Evolutionary conservation across 1,140 invertebrate species (phyloP).

Genomic region (Drosophila melanica): DNA sequence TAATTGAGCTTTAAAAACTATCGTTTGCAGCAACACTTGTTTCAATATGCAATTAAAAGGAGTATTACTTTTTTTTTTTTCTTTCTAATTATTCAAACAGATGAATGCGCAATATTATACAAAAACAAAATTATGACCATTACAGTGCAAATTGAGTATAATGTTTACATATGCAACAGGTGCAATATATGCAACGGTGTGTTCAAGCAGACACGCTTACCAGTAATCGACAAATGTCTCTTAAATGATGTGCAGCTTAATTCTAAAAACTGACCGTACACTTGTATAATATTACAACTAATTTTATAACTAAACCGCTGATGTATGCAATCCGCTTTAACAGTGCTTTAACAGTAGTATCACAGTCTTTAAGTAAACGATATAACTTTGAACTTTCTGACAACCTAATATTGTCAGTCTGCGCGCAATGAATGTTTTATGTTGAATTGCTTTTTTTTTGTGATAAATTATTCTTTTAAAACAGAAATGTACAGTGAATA

Average conservation of each 20-base stretch:
- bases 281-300: conserved; percentile 26
- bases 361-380: neutral
- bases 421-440: neutral
- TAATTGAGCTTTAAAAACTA: no score
- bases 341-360: conserved; percentile 25
- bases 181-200: neutral
- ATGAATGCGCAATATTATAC: no score
- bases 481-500: neutral
- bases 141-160: neutral
- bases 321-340: neutral
- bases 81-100: no score
- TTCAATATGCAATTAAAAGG: no score
- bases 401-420: neutral
- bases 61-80: no score
- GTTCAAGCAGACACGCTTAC: neutral
- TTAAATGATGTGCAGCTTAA: neutral
- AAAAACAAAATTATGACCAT: neutral
- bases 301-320: conserved; percentile 25
- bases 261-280: conserved; percentile 25
- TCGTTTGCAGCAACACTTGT: no score
- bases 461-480: neutral
- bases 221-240: neutral
- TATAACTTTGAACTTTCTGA: neutral
- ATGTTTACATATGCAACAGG: conserved; percentile 24
- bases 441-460: neutral